Percentiles rank a stretch among this genome's conserved stretches.
phyloP scores from a whole-genome alignment of 2,888 invertebrate species.

The Craniophora ligustri region DNA sequence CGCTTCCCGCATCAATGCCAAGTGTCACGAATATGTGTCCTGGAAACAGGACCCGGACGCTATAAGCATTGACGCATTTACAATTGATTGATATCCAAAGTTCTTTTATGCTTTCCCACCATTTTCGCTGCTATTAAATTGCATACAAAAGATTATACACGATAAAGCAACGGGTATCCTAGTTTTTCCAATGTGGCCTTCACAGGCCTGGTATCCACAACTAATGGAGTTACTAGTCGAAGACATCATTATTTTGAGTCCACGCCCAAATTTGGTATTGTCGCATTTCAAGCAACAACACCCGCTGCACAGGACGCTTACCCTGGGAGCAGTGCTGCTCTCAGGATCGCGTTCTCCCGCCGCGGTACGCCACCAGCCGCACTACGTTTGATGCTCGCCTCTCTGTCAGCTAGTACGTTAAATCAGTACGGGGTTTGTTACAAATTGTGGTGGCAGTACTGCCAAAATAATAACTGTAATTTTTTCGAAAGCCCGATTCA shows the following conservation, averaged over 20 bases:
- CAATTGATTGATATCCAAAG: neutral
- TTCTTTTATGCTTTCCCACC: constrained; percentile 16
- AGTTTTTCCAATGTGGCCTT: neutral
- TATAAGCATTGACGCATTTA: constrained; percentile 19
- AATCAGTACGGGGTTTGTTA: too few species aligned
- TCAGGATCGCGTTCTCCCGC: constrained; percentile 2
- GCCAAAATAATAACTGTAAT: neutral
- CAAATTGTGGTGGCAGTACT: constrained; percentile 5
- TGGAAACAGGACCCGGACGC: constrained; percentile 27
- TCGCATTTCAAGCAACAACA: too few species aligned
- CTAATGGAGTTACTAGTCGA: neutral
- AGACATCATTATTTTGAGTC: neutral
- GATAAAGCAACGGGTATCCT: constrained; percentile 1
- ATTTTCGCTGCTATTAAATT: constrained; percentile 7
- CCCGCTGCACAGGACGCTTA: constrained; percentile 6
- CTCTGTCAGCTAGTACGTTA: too few species aligned
- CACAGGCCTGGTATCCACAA: constrained; percentile 3
- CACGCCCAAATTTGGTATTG: neutral
- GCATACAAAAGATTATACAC: constrained; percentile 2
- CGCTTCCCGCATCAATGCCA: constrained; percentile 17
- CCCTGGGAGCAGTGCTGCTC: constrained; percentile 9
- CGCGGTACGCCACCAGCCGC: neutral
- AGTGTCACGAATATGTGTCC: too few species aligned
- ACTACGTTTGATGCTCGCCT: too few species aligned
- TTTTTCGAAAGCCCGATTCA: neutral